Evolutionary conservation across 2,888 invertebrate species (phyloP).

Genomic region (Linnaemya tessellans): DNA sequence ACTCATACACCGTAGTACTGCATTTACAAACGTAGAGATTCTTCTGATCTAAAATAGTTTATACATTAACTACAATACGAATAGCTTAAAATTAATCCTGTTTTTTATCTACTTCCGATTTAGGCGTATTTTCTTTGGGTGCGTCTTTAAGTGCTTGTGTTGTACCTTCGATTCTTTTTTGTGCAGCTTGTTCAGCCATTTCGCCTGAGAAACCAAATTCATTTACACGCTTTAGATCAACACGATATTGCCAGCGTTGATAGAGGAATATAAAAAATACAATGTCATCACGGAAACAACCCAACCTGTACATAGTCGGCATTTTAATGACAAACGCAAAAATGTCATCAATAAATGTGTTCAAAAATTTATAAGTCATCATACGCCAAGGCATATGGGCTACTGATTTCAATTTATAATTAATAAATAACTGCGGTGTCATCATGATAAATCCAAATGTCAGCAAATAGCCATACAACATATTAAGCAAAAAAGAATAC

Average conservation of each 20-base stretch:
- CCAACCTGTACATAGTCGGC: slow-evolving; percentile 99
- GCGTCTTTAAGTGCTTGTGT: slow-evolving; percentile 69
- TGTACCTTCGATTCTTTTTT: slow-evolving; percentile 72
- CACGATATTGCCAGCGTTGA: slow-evolving; percentile 99
- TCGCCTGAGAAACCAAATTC: slow-evolving; percentile 99
- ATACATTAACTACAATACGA: slow-evolving; percentile 51
- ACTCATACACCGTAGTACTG: no score
- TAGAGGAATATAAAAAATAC: slow-evolving; percentile 99
- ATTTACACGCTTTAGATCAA: slow-evolving; percentile 96
- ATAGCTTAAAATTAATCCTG: slow-evolving; percentile 78
- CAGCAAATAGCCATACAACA: slow-evolving; percentile 98
- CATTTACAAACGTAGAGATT: no score
- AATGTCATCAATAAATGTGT: slow-evolving; percentile 99
- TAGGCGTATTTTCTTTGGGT: slow-evolving; percentile 68
- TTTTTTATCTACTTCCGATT: slow-evolving; percentile 81
- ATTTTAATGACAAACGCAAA: slow-evolving; percentile 99
- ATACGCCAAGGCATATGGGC: slow-evolving; percentile 99
- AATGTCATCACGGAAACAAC: slow-evolving; percentile 99
- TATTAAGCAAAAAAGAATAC: slow-evolving; percentile 98
- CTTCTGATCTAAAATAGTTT: slow-evolving; percentile 55
- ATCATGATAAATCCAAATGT: slow-evolving; percentile 99
- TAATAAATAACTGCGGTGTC: slow-evolving; percentile 99
- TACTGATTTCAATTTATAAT: slow-evolving; percentile 99
- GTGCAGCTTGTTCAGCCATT: slow-evolving; percentile 85
- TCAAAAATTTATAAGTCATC: slow-evolving; percentile 99